These are phyloP conservation scores for Chesias legatella DNA, from an alignment of 2,888 invertebrate genomes.

Conservation along the genomic window DNA sequence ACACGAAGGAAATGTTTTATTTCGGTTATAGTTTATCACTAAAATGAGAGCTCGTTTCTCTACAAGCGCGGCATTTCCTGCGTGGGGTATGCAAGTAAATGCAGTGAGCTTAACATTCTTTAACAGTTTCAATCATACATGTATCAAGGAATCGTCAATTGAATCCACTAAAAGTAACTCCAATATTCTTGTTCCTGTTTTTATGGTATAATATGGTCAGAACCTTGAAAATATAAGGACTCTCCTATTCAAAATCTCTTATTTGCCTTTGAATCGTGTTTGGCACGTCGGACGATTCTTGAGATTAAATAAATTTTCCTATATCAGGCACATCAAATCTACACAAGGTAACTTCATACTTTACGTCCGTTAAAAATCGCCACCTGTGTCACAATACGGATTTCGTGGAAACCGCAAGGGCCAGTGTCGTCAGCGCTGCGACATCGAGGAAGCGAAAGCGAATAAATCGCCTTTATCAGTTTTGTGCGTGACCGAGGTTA, in stretches of 20 bases:
- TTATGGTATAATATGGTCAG: too few relatives aligned
- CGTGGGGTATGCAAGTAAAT: too few relatives aligned
- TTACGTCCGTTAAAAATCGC: slow-evolving; percentile 24
- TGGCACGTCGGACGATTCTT: slow-evolving; percentile 20
- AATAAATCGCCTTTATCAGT: slow-evolving; percentile 70
- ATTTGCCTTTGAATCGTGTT: slow-evolving; percentile 27
- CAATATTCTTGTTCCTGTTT: too few relatives aligned
- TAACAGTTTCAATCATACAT: too few relatives aligned
- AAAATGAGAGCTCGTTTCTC: slow-evolving; percentile 14
- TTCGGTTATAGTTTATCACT: slow-evolving; percentile 10
- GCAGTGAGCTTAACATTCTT: too few relatives aligned
- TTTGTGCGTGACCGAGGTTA: slow-evolving; percentile 74
- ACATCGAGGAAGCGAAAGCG: slow-evolving; percentile 73
- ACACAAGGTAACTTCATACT: slow-evolving; percentile 15
- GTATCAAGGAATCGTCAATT: too few relatives aligned
- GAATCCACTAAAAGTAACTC: too few relatives aligned
- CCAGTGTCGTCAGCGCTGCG: slow-evolving; percentile 62
- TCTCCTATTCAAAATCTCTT: too few relatives aligned
- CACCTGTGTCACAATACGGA: slow-evolving; percentile 43
- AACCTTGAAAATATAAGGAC: too few relatives aligned
- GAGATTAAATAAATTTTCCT: slow-evolving; percentile 30
- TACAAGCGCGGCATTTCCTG: too few relatives aligned
- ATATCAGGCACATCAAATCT: slow-evolving; percentile 25
- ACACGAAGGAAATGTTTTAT: slow-evolving; percentile 33
- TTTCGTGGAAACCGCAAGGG: slow-evolving; percentile 62